These are phyloP conservation scores for Ficedula albicollis DNA, from an alignment of 2,797 vertebrate genomes.

Conservation along the genomic window DNA sequence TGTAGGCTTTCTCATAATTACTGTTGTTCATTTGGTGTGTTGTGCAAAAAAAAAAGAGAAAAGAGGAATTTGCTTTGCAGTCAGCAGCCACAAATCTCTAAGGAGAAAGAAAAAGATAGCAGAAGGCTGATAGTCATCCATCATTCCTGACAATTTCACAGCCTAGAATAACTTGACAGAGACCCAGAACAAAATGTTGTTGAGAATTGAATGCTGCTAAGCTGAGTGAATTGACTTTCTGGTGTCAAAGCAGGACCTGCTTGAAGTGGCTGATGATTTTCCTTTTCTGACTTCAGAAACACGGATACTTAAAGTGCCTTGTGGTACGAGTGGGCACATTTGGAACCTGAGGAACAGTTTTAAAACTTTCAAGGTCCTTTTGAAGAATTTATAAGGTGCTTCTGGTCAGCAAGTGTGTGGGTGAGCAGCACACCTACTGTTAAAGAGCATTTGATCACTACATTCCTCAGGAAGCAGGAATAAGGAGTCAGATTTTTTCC, in stretches of 20 bases:
- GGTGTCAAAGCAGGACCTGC: conserved; percentile 81
- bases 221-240: conserved; percentile 89
- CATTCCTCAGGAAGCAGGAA: background rate
- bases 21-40: conserved; percentile 68
- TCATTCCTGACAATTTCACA: conserved; percentile 94
- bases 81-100: conserved; percentile 90
- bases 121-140: conserved; percentile 96
- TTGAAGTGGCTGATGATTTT: conserved; percentile 69
- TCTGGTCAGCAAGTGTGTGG: background rate
- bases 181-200: conserved; percentile 78
- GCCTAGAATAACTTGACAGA: conserved; percentile 89
- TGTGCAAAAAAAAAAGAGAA: conserved; percentile 68
- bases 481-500: background rate
- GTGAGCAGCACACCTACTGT: background rate
- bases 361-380: background rate
- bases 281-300: conserved; percentile 39
- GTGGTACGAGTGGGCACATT: background rate
- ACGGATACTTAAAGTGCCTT: background rate
- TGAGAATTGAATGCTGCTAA: conserved; percentile 87
- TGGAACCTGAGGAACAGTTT: background rate
- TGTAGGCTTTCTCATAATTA: conserved; percentile 78
- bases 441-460: background rate
- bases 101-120: conserved; percentile 91
- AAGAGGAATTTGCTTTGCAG: conserved; percentile 85
- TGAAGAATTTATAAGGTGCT: background rate